Base-by-base conservation (phyloP, 2,797 vertebrate genomes). In the Arnoldichthys spilopterus region DNA sequence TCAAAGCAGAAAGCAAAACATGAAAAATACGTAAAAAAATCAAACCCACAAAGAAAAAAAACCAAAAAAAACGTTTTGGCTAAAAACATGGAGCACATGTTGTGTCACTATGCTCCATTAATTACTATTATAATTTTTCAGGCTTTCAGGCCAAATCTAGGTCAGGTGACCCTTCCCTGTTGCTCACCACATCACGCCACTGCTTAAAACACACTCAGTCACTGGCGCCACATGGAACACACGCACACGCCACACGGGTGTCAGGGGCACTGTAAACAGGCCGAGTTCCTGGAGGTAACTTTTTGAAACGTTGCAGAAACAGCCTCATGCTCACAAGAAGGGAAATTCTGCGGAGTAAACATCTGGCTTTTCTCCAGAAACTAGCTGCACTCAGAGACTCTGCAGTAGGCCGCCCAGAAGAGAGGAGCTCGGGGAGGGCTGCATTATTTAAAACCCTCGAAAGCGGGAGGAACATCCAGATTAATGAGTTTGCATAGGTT, bases 311-410 rank as follows among this genome's bases (percentile, higher is more conserved):
- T 73, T 64, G 81, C 51, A 68, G 76, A 75, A 82, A 83, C 84
- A 62, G 82, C 83, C 85, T 49, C 76, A 51, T 77, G 87, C 78
- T 24, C n/a, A 40, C n/a, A 43, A 43, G 11, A 37, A n/a, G 13
- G 15, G 64, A 81, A 88, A 90, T 53, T 88, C 85, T 90, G 88
- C 84, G 77, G 76, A 90, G 87, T 86, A 87, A 91, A 89, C 89
- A 89, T 88, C 86, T 91, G 91, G 88, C 87, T 13, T 54, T 47
- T 63, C 30, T 85, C 90, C 92, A 90, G 85, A 72, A 63, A 76
- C 79, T 83, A 5, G 61, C 34, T 54, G 49, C 16, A 13, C 26
- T 64, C 26, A 11, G 53, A 56, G 53, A 26, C 9, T 28, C 61
- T 22, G 61, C 61, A 40, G 59, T 6, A 62, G 59, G 34, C 15